phyloP scores from a whole-genome alignment of 2,113 vertebrate genomes.

The Oostethus manadensis region DNA sequence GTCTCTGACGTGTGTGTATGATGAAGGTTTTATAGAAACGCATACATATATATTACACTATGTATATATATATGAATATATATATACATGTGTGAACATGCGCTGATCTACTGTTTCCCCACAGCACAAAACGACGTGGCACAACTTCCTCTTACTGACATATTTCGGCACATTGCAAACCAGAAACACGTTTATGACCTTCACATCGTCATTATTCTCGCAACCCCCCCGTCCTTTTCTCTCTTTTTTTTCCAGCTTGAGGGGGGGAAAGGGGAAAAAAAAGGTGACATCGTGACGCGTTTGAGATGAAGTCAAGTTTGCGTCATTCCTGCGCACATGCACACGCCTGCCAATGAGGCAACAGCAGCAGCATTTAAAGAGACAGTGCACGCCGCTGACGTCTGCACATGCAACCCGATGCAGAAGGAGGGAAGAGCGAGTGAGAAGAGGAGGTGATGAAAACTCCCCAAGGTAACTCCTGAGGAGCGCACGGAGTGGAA shows the following conservation, averaged over 20 bases:
- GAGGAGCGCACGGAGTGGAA: slow-evolving; percentile 30
- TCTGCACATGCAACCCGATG: slow-evolving; percentile 31
- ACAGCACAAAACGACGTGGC: too few relatives aligned
- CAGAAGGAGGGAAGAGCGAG: slow-evolving; percentile 44
- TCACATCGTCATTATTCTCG: not conserved
- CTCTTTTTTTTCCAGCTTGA: slow-evolving; percentile 17
- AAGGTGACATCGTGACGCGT: slow-evolving; percentile 73
- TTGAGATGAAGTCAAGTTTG: slow-evolving; percentile 71
- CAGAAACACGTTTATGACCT: not conserved
- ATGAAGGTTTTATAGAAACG: too few relatives aligned
- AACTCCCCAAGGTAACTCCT: slow-evolving; percentile 57
- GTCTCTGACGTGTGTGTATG: slow-evolving; percentile 51
- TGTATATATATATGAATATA: too few relatives aligned
- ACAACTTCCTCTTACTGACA: too few relatives aligned
- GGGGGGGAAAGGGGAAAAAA: too few relatives aligned
- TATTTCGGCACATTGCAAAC: too few relatives aligned
- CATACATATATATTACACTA: too few relatives aligned
- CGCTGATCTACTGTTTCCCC: too few relatives aligned
- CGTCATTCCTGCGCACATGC: slow-evolving; percentile 79
- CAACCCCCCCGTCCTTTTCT: slow-evolving; percentile 8
- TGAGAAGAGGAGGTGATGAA: slow-evolving; percentile 35
- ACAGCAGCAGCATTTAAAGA: slow-evolving; percentile 64
- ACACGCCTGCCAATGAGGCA: slow-evolving; percentile 62
- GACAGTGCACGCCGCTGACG: slow-evolving; percentile 50
- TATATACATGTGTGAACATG: too few relatives aligned